phyloP scores from a whole-genome alignment of 2,113 vertebrate genomes.

The Notarius lentiginosus region DNA sequence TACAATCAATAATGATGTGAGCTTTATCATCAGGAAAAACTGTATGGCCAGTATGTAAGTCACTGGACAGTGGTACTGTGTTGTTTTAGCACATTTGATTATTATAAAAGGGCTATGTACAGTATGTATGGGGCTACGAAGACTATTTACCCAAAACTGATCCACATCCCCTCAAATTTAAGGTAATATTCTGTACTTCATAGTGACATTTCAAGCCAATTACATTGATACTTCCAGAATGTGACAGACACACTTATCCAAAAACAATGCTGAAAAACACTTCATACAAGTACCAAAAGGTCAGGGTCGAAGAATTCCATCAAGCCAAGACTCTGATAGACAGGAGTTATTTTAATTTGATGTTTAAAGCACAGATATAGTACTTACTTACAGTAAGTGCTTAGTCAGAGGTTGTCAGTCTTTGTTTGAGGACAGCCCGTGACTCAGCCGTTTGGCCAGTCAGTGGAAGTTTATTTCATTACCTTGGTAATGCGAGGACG shows the following conservation, averaged over 20 bases:
- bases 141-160: not conserved
- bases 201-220: not conserved
- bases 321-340: not conserved
- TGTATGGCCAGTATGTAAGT: not conserved
- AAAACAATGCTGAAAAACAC: not conserved
- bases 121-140: not conserved
- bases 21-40: not conserved
- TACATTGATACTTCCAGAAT: not conserved
- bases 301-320: not conserved
- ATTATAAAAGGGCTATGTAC: not conserved
- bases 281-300: not conserved
- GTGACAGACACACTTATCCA: not conserved
- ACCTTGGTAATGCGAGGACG: not conserved
- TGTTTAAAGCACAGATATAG: not conserved
- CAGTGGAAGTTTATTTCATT: not conserved
- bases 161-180: not conserved
- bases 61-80: not conserved
- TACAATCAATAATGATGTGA: not conserved
- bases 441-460: not conserved
- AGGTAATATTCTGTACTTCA: not conserved
- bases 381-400: not conserved
- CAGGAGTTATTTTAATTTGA: not conserved
- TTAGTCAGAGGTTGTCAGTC: not conserved
- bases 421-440: not conserved
- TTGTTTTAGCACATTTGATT: not conserved